Evolutionary conservation across 2,888 invertebrate genomes (phyloP), one percentile per base, ranked within the genome.

Genomic region (Phaonia tiefii): DNA sequence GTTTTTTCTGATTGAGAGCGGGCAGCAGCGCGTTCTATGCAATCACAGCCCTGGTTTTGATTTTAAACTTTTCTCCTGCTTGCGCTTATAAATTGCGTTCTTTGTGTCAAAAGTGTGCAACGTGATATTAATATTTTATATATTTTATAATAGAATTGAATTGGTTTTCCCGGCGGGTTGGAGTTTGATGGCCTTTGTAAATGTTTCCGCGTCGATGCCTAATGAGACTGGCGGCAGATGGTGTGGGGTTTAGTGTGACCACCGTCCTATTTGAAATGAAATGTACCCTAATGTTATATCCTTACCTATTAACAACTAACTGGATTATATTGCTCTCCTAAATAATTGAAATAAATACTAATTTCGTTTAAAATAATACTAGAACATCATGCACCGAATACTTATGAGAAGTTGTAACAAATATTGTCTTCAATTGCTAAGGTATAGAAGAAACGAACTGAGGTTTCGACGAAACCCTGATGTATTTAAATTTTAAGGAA

Each of bases 131-230:
- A 63, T 37, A 63, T 13, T 22, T 22, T 26, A 17, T 49, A 49
- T 22, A 22, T 42, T 63, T 22, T 63, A 42, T 63, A 13, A 63
- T 63, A 63, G 63, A 63, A 63, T 37, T 63, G 63, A 63, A 22
- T 63, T 13, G 39, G 5, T 11, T 20, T 39, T 11, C 3, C 39
- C 60, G 4, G 60, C 60, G 5, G 60, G 11, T 63, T 63, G 63
- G 63, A 42, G 42, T 63, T n/a, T 63, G 20, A 63, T 22, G 39
- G 22, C 20, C 17, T 22, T 20, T 51, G 8, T 11, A 20, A 1
- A 49, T 17, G 39, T 13, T 7, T 13, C n/a, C 58, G 42, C 20
- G 39, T 10, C 63, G 20, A 4, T n/a, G 39, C 20, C 63, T 13
- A 22, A 25, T 22, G 54, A 25, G 54, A 51, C 31, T 51, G 51